Conservation (phyloP, 2,888 invertebrate genomes). For the Agrypnus murinus region DNA sequence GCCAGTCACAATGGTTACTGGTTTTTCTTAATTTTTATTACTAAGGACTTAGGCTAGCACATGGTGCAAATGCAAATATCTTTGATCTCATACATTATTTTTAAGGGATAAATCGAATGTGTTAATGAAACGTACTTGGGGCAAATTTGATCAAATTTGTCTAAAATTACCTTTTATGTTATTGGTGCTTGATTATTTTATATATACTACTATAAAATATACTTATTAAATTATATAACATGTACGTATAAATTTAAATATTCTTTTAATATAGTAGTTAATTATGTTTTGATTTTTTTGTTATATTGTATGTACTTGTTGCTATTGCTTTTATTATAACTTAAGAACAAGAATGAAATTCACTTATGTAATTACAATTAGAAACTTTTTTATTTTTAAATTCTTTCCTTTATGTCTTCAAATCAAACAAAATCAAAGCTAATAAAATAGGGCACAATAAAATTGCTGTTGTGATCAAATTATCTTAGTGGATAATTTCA, state of each 20-base stretch:
- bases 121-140: not conserved
- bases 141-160: not conserved
- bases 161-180: not conserved
- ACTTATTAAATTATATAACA: conserved; percentile 15
- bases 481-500: conserved; percentile 18
- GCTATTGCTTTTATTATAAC: not conserved
- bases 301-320: conserved; percentile 12
- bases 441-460: conserved; percentile 36
- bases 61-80: not conserved
- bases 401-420: not conserved
- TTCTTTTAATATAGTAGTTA: conserved; percentile 3
- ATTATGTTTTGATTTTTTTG: not conserved
- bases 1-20: too few relatives aligned
- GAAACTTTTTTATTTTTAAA: not conserved
- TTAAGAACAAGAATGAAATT: not conserved
- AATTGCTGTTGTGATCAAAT: conserved; percentile 38
- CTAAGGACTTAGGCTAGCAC: too few relatives aligned
- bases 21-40: too few relatives aligned
- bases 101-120: too few relatives aligned
- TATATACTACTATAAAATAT: too few relatives aligned
- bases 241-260: conserved; percentile 3
- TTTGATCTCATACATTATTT: conserved; percentile 8
- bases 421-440: conserved; percentile 19
- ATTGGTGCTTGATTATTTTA: conserved; percentile 16
- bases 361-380: not conserved